Evolutionary conservation across 1,140 invertebrate genomes (phyloP), one percentile per base, ranked within the genome.

Genomic region (Cryptotermes secundus): DNA sequence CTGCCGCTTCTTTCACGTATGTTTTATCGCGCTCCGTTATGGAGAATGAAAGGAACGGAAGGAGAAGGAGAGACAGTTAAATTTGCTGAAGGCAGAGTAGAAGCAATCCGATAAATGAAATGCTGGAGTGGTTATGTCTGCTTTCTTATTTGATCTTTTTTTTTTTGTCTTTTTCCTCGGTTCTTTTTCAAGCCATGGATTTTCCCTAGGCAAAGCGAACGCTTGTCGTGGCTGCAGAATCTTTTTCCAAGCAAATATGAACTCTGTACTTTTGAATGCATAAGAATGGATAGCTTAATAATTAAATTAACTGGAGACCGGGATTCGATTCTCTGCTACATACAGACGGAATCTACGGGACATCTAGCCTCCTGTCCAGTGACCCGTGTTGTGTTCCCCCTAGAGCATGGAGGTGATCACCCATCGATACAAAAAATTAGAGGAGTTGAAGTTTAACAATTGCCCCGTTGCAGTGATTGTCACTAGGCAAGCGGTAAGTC

Each of bases 61-160:
- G 26, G 59, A 72, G 59, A 31, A 1, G n/a, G 59, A 31, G 26
- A n/a, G 59, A 31, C n/a, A 31, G 59, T 72, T 72, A 72, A 72
- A 72, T 72, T 72, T 72, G 59, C 26, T 72, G 59, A 72, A 72
- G 59, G 59, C 59, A 14, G 45, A 49, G 45, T n/a, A 72, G 59
- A 72, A 72, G 59, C 59, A 72, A 72, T 72, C 59, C 59, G 59
- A 72, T 72, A 72, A 72, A 72, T 72, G 59, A 72, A 72, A 72
- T 26, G 59, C 31, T 72, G 45, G 45, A 72, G 59, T 72, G 59
- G 26, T 72, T 72, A 72, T 72, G 26, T 72, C 2, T n/a, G n/a
- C 26, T 72, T 59, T 59, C 53, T 59, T 59, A 59, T 59, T 59
- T 59, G 53, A 6, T 59, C 26, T n/a, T 72, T 31, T 72, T 31